Evolutionary conservation across 2,797 vertebrate species (phyloP).

Genomic region (Mionectes olivaceus): DNA sequence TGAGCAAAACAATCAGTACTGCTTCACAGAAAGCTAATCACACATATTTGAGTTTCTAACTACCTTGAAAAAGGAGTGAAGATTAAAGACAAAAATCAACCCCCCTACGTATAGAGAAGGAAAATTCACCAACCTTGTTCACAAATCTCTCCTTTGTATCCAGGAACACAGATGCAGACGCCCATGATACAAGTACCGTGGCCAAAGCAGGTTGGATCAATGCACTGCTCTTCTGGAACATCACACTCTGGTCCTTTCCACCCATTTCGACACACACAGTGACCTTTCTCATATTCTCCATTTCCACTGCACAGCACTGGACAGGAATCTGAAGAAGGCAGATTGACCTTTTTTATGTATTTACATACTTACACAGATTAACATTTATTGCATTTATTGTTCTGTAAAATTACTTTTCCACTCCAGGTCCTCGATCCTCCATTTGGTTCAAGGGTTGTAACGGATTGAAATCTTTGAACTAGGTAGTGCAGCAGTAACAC

Average conservation of each 20-base stretch:
- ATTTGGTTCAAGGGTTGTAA: not conserved
- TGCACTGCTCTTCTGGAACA: constrained; percentile 92
- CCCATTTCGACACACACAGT: constrained; percentile 89
- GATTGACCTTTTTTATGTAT: not conserved
- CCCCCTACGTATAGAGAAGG: rapidly evolving
- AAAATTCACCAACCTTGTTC: constrained; percentile 87
- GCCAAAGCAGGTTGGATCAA: constrained; percentile 94
- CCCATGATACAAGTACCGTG: constrained; percentile 94
- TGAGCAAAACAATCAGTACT: not conserved
- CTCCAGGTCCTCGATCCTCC: not conserved
- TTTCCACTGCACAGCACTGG: constrained; percentile 94
- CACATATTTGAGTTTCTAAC: not conserved
- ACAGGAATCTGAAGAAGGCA: constrained; percentile 86
- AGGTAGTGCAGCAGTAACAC: not conserved
- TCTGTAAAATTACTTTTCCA: not conserved
- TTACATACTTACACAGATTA: not conserved
- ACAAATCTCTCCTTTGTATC: constrained; percentile 94
- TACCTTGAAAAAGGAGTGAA: not conserved
- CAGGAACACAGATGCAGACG: constrained; percentile 90
- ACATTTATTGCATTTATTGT: not conserved
- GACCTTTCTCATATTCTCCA: constrained; percentile 93
- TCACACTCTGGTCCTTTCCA: constrained; percentile 96
- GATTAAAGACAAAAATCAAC: not conserved
- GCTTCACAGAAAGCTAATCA: not conserved
- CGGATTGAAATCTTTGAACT: not conserved